Evolutionary conservation across 2,113 vertebrate genomes (phyloP), one percentile per base, ranked within the genome.

Genomic region (Cavia porcellus): DNA sequence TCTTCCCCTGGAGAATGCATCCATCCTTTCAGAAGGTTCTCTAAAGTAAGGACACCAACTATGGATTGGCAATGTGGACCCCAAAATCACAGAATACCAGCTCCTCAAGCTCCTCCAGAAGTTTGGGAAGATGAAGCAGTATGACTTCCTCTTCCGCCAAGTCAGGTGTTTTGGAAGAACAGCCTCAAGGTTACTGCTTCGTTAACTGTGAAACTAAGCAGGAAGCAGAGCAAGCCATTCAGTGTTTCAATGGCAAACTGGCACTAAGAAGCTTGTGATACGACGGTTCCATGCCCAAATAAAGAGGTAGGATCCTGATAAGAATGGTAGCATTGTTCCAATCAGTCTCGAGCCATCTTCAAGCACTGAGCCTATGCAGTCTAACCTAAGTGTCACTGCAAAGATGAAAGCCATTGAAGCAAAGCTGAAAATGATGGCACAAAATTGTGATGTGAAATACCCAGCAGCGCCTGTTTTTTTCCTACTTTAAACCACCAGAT

Each of bases 361-460:
- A 94, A 99, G 99, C 91, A 99, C 98, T 0, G 98, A 99, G 82
- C 99, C 99, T 0, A 96, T 99, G n/a, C 99, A 99, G 45, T 99
- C 99, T 68, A 99, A 99, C 94, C 98, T 99, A 6, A 99, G 99
- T 38, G 99, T 99, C 92, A 99, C 99, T 94, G 99, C 99, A 24
- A 99, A 99, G 98, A 99, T 99, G 96, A 99, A 99, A 92, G 99
- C 99, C 97, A 99, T 99, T 64, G 99, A 99, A 98, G 99, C 99
- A 94, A 99, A 99, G 98, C 99, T 99, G 97, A 99, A 99, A 98
- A 99, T 99, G 99, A 99, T 99, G 99, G 99, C 99, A 62, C 99
- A 99, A 97, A 99, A 99, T 87, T 99, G 99, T 10, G 99, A 99
- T 0, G 99, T 99, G 0, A 99, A 99, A 94, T 99, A 99, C 85